Evolutionary conservation across 2,888 invertebrate species (phyloP), one percentile per base, ranked within the genome.

Genomic region (Ctenicera cuprea): DNA sequence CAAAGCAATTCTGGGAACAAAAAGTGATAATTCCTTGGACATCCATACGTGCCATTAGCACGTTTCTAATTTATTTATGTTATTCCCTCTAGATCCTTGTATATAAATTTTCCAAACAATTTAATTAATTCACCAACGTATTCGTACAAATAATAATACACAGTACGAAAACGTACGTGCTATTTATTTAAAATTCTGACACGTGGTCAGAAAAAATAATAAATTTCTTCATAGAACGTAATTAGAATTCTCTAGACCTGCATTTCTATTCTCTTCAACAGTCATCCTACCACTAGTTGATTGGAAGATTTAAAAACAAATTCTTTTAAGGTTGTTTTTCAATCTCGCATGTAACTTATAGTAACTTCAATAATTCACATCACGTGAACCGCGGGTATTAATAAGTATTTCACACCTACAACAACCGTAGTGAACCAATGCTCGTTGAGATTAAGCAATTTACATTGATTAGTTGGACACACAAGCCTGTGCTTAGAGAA

Each of bases 331-430:
- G 33, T 48, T 50, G 38, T 57, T 66, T 11, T 54, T 43, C 38
- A 54, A 26, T 18, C n/a, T 18, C 50, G 33, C 33, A 65, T 41
- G 38, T 30, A 48, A 48, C 52, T 41, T 41, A 26, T 48, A 48
- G 54, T 54, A 66, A 68, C 22, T 52, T 67, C 37, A 57, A 48
- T 48, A 30, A 43, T 68, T 69, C 38, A 52, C 48, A 52, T 62
- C 62, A 57, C 57, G 67, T 67, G 57, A 67, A 62, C 69, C 37
- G 11, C 69, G 38, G 64, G 71, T 71, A 57, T 71, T 71, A 63
- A 57, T 57, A 64, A 64, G 57, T 63, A 71, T 57, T 71, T 71
- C 71, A 64, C 71, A 71, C 71, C 64, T 64, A 71, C 63, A 71
- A 26, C 26, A 12, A 33, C 30, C 18, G n/a, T 43, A 64, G 54